Evolutionary conservation across 1,140 invertebrate species (phyloP).

Genomic region (Drosophila guanche): DNA sequence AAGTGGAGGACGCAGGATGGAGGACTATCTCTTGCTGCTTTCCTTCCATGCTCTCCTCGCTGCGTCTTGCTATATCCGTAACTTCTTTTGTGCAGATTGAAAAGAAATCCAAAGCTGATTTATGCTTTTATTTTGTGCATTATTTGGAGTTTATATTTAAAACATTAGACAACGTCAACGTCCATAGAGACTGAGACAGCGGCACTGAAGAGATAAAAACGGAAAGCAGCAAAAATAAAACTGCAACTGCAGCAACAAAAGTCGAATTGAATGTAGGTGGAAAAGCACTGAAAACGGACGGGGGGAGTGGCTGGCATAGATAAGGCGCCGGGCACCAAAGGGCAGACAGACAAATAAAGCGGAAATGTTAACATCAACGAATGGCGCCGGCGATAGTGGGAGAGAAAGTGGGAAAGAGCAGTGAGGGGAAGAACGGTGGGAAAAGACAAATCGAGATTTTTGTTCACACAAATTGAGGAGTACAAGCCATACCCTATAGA

Average conservation of each 20-base stretch:
- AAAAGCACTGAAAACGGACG: conserved; percentile 15
- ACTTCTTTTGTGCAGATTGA: conserved; percentile 57
- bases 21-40: background rate
- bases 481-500: too few species aligned
- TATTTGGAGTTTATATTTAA: conserved; percentile 80
- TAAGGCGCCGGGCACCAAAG: conserved; percentile 27
- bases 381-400: conserved; percentile 57
- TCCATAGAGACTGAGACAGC: conserved; percentile 18
- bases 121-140: conserved; percentile 77
- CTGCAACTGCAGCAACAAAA: conserved; percentile 57
- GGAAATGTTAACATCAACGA: conserved; percentile 80
- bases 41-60: background rate
- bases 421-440: background rate
- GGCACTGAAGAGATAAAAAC: conserved; percentile 47
- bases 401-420: conserved; percentile 17
- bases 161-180: conserved; percentile 63
- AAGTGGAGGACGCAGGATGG: conserved; percentile 18
- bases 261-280: conserved; percentile 48
- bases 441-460: too few species aligned
- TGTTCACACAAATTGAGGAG: too few species aligned
- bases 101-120: conserved; percentile 75
- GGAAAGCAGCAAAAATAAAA: conserved; percentile 49
- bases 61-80: conserved; percentile 6
- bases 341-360: conserved; percentile 78
- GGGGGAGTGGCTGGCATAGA: conserved; percentile 3